These are phyloP conservation scores for Chaetogeoica ovagalla DNA, from an alignment of 2,888 invertebrate species.

Conservation along the genomic window DNA sequence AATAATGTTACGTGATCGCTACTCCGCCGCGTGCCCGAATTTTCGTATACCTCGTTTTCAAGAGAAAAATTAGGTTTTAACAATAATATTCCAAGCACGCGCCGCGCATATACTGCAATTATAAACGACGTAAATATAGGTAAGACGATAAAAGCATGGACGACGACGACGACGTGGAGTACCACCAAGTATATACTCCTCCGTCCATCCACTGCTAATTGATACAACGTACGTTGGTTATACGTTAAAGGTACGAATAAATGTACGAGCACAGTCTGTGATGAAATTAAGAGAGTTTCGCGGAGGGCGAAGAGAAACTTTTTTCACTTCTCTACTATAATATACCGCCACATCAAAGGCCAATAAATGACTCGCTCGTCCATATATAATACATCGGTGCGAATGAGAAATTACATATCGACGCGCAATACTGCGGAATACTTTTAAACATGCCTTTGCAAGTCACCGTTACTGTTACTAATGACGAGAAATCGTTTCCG, in stretches of 20 bases:
- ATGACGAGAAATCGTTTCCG: constrained; percentile 21
- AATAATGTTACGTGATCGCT: no score
- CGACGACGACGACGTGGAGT: background rate
- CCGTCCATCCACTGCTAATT: background rate
- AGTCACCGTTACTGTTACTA: background rate
- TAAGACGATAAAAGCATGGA: background rate
- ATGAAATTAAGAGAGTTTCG: background rate
- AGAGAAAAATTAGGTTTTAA: no score
- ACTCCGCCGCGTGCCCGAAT: no score
- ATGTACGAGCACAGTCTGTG: background rate
- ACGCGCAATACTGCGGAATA: background rate
- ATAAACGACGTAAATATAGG: background rate
- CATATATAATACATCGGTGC: background rate
- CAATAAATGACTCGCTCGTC: background rate
- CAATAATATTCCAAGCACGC: no score
- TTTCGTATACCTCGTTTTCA: no score
- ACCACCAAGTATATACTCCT: no score
- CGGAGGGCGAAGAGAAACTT: constrained; percentile 9
- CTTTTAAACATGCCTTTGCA: no score
- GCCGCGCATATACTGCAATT: background rate
- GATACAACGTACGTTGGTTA: background rate
- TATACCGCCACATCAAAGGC: constrained; percentile 4
- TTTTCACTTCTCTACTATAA: background rate
- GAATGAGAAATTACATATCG: background rate
- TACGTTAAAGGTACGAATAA: background rate